A percentile compares a stretch with the other conserved stretches of the same genome.
phyloP scores from a whole-genome alignment of 2,113 vertebrate genomes.

The Gnathonemus longibarbis region DNA sequence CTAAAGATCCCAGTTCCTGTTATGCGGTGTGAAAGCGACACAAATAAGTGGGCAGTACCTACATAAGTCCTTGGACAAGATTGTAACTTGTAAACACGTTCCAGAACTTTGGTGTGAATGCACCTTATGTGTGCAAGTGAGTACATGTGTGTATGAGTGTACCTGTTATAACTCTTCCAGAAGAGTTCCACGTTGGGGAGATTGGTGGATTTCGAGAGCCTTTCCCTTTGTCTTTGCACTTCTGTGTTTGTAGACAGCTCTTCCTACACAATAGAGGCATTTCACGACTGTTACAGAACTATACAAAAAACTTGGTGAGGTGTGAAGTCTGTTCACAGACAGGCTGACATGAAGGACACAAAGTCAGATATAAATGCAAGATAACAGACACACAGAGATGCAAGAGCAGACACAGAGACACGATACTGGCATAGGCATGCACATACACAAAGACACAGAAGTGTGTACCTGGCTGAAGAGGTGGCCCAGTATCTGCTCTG shows the following conservation, averaged over 20 bases:
- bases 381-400: neutral
- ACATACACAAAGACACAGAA: neutral
- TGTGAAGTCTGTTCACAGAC: neutral
- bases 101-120: neutral
- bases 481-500: slow-evolving; percentile 78
- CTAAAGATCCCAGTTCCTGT: neutral
- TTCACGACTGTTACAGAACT: neutral
- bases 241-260: slow-evolving; percentile 70
- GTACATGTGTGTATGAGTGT: neutral
- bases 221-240: slow-evolving; percentile 69
- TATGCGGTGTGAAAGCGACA: neutral
- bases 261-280: slow-evolving; percentile 48
- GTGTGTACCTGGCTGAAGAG: slow-evolving; percentile 79
- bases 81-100: neutral
- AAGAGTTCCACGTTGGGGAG: slow-evolving; percentile 74
- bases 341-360: neutral
- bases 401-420: neutral
- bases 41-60: neutral
- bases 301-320: neutral
- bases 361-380: neutral
- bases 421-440: neutral
- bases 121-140: neutral
- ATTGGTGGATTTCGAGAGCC: slow-evolving; percentile 65
- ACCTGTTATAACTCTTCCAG: slow-evolving; percentile 82
- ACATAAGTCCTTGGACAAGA: neutral